phyloP scores from a whole-genome alignment of 35 echinoderm and acorn worm genomes.

The Diadema setosum region DNA sequence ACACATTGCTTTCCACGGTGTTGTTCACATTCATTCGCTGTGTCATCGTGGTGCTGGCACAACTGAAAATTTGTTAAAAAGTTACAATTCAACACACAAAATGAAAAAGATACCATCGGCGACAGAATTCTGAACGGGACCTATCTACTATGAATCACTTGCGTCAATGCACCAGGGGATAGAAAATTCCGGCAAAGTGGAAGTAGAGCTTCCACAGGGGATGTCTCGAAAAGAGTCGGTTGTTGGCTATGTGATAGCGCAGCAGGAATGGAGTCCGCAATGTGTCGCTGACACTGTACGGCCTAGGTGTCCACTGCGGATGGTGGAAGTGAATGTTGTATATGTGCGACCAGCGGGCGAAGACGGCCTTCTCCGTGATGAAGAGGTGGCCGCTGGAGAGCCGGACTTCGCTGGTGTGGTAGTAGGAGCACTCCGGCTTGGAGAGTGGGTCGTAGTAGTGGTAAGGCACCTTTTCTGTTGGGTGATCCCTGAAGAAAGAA shows the following conservation, averaged over 20 bases:
- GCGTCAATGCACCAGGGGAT: conserved; percentile 84
- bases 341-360: conserved; percentile 78
- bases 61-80: too few relatives aligned
- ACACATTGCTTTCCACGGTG: too few relatives aligned
- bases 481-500: conserved; percentile 67
- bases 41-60: too few relatives aligned
- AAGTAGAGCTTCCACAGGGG: conserved; percentile 84
- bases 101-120: too few relatives aligned
- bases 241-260: conserved; percentile 70
- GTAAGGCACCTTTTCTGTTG: conserved; percentile 68
- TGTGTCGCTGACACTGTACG: conserved; percentile 10
- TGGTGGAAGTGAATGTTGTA: conserved; percentile 84
- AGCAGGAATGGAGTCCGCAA: conserved; percentile 76
- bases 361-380: conserved; percentile 95
- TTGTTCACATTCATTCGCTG: too few relatives aligned
- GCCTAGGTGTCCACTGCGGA: conserved; percentile 62
- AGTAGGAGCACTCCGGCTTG: conserved; percentile 81
- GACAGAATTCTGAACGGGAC: too few relatives aligned
- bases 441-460: conserved; percentile 84
- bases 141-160: not conserved
- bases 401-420: conserved; percentile 77
- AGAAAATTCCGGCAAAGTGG: conserved; percentile 87
- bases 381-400: conserved; percentile 82
- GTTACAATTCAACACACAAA: too few relatives aligned
- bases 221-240: conserved; percentile 69